Percentiles rank a stretch among this genome's conserved stretches.
These are phyloP conservation scores for Apotomis capreana DNA, from an alignment of 2,888 invertebrate species.

Conservation along the genomic window DNA sequence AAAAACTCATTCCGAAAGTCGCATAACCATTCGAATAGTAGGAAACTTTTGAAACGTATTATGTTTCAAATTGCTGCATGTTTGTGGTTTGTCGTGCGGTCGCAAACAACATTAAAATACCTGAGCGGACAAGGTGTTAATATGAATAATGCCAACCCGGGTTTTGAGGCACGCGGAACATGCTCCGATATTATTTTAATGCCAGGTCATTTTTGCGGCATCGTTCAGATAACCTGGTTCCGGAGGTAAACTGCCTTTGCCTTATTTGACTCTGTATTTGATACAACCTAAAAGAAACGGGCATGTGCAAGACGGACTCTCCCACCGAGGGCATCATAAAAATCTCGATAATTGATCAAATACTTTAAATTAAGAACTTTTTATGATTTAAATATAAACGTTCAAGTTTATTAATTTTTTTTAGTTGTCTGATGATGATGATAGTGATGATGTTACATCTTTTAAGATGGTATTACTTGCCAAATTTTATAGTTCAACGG, in stretches of 20 bases:
- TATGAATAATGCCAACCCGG: not conserved
- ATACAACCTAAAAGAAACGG: too few relatives aligned
- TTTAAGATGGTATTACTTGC: too few relatives aligned
- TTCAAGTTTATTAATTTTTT: too few relatives aligned
- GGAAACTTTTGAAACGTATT: constrained; percentile 13
- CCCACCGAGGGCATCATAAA: too few relatives aligned
- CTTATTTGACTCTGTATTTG: not conserved
- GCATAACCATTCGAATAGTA: constrained; percentile 13
- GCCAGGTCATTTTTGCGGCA: constrained; percentile 2
- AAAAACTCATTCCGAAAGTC: constrained; percentile 26
- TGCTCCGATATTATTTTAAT: not conserved
- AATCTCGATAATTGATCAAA: too few relatives aligned
- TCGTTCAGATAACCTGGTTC: not conserved
- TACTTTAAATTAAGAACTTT: too few relatives aligned
- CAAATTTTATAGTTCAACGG: too few relatives aligned
- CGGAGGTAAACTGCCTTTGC: not conserved
- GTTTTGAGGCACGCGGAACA: not conserved
- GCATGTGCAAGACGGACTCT: too few relatives aligned
- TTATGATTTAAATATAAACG: too few relatives aligned
- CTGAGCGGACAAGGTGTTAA: constrained; percentile 2
- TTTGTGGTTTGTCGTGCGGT: constrained; percentile 19
- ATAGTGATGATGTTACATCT: too few relatives aligned
- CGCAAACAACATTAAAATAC: constrained; percentile 15
- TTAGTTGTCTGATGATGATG: too few relatives aligned
- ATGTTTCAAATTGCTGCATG: constrained; percentile 12